Evolutionary conservation across 1,140 invertebrate genomes (phyloP), one percentile per base, ranked within the genome.

Genomic region (Trachymyrmex cornetzi): DNA sequence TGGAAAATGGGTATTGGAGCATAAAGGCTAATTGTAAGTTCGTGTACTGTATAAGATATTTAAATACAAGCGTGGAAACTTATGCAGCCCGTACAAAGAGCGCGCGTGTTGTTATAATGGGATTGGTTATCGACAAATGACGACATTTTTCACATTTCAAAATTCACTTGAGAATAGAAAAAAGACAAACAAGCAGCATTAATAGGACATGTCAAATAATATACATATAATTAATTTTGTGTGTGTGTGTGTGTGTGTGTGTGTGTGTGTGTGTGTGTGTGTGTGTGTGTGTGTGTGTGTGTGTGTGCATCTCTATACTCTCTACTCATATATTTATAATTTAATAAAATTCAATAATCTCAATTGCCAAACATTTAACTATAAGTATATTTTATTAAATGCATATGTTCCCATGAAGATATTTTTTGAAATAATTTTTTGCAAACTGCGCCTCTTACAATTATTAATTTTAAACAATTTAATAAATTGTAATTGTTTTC

Each of bases 1-100:
- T 27, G 6, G 44, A n/a, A 61, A 59, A 34, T 19, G 24, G 6
- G 2, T 24, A 50, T 44, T 44, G 38, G 19, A 30, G 48, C 48
- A 85, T 53, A 64, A 77, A 64, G 44, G 4, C 67, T 85, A 44
- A 64, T 85, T 85, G 71, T 77, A 22, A 74, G 50, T 16, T 50
- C 53, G 44, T 63, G 16, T 44, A 55, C 14, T 1, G 19, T 34
- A 30, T 9, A 55, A 69, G n/a, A 2, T 22, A 34, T 30, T 59
- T 84, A 30, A n/a, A 50, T 61, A 48, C 19, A 30, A 77, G 27
- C 38, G 24, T 57, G 5, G 22, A 69, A 55, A 53, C 1, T 67
- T 53, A 38, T 1, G 30, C 7, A 9, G 2, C 22, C n/a, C 1
- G 9, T 6, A 55, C 44, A 80, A 80, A 80, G 61, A 80, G 14